Base-by-base conservation (phyloP, 2,888 invertebrate genomes). In the Crocallis elinguaria region DNA sequence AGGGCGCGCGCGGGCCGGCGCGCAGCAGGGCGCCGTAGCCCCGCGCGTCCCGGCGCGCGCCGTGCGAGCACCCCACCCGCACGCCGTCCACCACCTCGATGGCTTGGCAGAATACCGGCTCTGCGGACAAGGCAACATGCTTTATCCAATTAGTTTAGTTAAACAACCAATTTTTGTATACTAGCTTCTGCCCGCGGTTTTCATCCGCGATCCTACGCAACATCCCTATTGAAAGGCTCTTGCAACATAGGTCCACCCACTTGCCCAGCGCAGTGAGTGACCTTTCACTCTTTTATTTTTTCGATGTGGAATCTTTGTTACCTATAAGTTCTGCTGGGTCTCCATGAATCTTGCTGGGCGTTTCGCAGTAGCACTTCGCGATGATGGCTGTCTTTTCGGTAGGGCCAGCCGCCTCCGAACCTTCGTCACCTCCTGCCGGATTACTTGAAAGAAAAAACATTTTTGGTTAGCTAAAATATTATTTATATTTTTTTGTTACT, bases 1-100 rank as follows among this genome's bases (percentile, higher is more conserved):
- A 98, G 7, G 97, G 96, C 42, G 97, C 94, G 35, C 95, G 90
- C 2, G 93, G 93, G 17, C 96, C 95, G 5, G 96, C 94, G 13
- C 96, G 92, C 27, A 94, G 76, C 75, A 96, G 86, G 35, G 95
- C 91, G 12, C 92, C 92, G 12, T 30, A 66, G 52, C 3, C 71
- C 67, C 16, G 60, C 52, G 12, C 49, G 13, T 23, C 14, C 11
- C 33, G 37, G 16, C 57, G 56, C 5, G 59, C 52, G 23, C 37
- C 57, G 67, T 96, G 96, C 63, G 95, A 96, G 79, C 98, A 98
- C 0, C 97, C 97, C 49, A 97, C 94, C 32, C 95, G 88, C 54
- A 94, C 92, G 9, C 94, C 94, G 64, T 95, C 95, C 45, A 96
- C 94, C 49, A 93, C 92, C 80, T 96, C 96, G 25, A 96, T 92